Evolutionary conservation across 1,140 invertebrate species (phyloP).

Genomic region (Nixonia krombeini): DNA sequence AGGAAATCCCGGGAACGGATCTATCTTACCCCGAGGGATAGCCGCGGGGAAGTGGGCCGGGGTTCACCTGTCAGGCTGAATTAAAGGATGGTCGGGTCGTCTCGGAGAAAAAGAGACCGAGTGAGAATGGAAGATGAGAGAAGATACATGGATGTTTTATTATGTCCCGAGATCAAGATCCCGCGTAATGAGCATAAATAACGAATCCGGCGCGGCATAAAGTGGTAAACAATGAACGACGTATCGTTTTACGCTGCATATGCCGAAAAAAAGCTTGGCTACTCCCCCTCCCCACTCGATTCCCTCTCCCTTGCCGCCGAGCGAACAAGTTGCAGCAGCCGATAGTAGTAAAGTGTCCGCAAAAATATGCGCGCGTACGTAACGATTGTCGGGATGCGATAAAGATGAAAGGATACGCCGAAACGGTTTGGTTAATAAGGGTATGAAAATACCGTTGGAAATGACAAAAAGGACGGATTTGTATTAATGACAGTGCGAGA

Average conservation of each 20-base stretch:
- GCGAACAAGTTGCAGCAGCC: no score
- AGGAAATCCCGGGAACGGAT: slow-evolving; percentile 73
- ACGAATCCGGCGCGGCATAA: slow-evolving; percentile 5
- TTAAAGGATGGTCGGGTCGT: slow-evolving; percentile 70
- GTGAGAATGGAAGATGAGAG: slow-evolving; percentile 42
- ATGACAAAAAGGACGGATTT: slow-evolving; percentile 25
- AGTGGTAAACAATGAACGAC: slow-evolving; percentile 6
- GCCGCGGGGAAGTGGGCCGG: slow-evolving; percentile 51
- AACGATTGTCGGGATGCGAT: not conserved
- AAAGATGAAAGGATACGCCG: slow-evolving; percentile 2
- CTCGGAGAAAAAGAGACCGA: slow-evolving; percentile 50
- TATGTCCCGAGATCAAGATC: slow-evolving; percentile 42
- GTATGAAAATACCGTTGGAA: slow-evolving; percentile 27
- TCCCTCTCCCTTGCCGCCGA: no score
- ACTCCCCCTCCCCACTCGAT: slow-evolving; percentile 13
- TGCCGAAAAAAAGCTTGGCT: slow-evolving; percentile 9
- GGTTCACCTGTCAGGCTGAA: slow-evolving; percentile 71
- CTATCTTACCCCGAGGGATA: slow-evolving; percentile 72
- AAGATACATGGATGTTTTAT: slow-evolving; percentile 49
- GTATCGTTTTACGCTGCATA: slow-evolving; percentile 14
- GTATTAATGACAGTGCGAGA: slow-evolving; percentile 40
- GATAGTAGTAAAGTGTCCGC: no score
- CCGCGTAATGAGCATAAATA: slow-evolving; percentile 43
- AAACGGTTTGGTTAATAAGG: slow-evolving; percentile 9
- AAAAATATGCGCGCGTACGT: no score